Conservation (phyloP, 2,888 invertebrate species). For the Yponomeuta cagnagella region DNA sequence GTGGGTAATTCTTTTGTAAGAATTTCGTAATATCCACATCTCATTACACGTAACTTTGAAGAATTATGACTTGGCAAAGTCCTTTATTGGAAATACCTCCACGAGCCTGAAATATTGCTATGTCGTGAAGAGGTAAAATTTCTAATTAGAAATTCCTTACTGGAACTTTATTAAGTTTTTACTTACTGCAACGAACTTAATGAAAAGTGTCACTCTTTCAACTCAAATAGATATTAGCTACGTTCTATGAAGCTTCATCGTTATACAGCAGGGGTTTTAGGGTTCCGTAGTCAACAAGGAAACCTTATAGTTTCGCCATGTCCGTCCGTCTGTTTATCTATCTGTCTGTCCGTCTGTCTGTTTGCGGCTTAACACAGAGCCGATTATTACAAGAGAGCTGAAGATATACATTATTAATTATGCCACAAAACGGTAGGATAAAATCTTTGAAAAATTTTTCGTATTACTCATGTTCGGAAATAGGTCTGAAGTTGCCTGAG, state of each 20-base stretch:
- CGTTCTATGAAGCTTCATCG: conserved; percentile 12
- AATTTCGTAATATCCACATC: conserved; percentile 72
- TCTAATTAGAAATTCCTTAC: conserved; percentile 75
- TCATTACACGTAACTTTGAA: conserved; percentile 75
- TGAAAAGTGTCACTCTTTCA: conserved; percentile 64
- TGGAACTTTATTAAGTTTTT: conserved; percentile 74
- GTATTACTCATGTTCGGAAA: no score
- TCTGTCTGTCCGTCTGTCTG: no score
- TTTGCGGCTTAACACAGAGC: no score
- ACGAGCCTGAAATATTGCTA: conserved; percentile 74
- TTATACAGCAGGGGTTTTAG: no score
- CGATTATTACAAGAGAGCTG: no score
- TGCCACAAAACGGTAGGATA: no score
- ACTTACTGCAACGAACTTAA: conserved; percentile 66
- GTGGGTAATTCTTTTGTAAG: conserved; percentile 39
- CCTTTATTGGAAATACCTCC: conserved; percentile 76
- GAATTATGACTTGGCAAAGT: conserved; percentile 76
- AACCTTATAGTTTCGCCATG: no score
- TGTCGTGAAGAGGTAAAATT: conserved; percentile 74
- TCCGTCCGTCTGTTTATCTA: no score
- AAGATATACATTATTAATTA: no score
- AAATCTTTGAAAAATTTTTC: no score
- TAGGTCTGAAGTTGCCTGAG: no score
- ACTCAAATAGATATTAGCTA: conserved; percentile 23
- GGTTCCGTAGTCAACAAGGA: no score